A percentile compares a stretch with the other conserved stretches of the same genome.
Evolutionary conservation across 2,113 vertebrate genomes (phyloP).

Genomic region (Struthio camelus): DNA sequence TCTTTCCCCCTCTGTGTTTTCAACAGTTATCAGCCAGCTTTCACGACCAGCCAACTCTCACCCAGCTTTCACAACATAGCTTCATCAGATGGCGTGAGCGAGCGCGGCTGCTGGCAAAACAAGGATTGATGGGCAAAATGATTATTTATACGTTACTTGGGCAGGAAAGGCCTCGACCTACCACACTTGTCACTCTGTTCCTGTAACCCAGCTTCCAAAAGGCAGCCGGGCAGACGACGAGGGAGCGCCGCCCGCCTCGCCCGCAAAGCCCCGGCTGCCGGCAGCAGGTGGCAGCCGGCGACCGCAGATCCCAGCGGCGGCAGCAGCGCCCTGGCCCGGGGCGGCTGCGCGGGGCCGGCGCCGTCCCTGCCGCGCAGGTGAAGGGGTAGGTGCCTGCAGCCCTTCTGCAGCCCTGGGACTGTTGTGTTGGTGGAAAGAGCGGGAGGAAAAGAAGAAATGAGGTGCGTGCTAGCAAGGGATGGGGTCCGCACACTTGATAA

Average conservation of each 20-base stretch:
- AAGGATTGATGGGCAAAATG: background rate
- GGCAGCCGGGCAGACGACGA: background rate
- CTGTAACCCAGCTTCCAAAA: fast-evolving
- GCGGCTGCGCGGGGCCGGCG: too few species aligned
- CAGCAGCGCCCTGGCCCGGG: too few species aligned
- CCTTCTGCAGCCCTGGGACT: too few species aligned
- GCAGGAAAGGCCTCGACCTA: fast-evolving
- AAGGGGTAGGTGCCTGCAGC: too few species aligned
- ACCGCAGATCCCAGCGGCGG: background rate
- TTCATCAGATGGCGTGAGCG: background rate
- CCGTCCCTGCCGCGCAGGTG: too few species aligned
- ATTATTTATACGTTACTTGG: background rate
- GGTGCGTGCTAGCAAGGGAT: too few species aligned
- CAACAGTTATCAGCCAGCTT: too few species aligned
- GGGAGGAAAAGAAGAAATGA: background rate
- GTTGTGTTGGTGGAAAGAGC: background rate
- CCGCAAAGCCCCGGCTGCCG: background rate
- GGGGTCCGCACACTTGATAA: too few species aligned
- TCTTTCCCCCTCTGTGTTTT: background rate
- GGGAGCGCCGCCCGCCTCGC: too few species aligned
- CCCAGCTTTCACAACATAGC: background rate
- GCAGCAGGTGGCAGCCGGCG: constrained; percentile 22
- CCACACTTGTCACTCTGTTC: fast-evolving
- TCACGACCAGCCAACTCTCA: background rate
- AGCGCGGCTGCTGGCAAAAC: background rate